phyloP scores from a whole-genome alignment of 2,888 invertebrate species.

The Podabrus alpinus region DNA sequence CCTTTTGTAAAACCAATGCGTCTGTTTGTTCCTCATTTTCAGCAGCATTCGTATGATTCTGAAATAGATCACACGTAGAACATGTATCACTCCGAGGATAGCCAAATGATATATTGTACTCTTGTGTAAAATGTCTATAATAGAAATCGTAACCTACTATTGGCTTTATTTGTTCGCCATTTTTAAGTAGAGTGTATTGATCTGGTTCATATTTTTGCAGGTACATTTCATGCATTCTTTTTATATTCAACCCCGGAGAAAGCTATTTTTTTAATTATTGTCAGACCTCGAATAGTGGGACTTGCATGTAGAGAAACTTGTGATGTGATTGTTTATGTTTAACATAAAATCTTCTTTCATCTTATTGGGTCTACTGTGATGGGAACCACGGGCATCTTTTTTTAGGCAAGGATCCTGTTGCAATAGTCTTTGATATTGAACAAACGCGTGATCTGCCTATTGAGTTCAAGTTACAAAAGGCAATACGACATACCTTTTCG shows the following conservation, averaged over 20 bases:
- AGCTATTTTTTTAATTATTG: conserved; percentile 18
- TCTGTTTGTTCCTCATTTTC: neutral
- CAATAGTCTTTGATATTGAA: neutral
- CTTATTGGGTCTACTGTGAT: conserved; percentile 27
- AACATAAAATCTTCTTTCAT: conserved; percentile 23
- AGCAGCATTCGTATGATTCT: neutral
- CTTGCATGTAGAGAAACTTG: conserved; percentile 14
- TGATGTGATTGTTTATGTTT: conserved; percentile 10
- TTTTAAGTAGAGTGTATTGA: neutral
- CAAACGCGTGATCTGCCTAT: neutral
- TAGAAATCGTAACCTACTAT: conserved; percentile 13
- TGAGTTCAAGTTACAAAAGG: neutral
- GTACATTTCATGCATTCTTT: no score
- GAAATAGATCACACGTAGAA: neutral
- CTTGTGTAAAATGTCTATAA: conserved; percentile 8
- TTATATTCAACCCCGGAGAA: conserved; percentile 35
- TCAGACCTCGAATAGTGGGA: conserved; percentile 23
- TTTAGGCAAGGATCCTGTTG: neutral
- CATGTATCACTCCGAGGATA: neutral
- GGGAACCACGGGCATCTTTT: conserved; percentile 25
- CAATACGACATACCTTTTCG: neutral
- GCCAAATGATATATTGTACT: neutral
- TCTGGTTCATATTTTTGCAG: conserved; percentile 15
- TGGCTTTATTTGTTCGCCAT: conserved; percentile 9
- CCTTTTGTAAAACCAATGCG: neutral